A percentile compares a stretch with the other conserved stretches of the same genome.
These are phyloP conservation scores for Castor canadensis DNA, from an alignment of 2,113 vertebrate species.

Conservation along the genomic window DNA sequence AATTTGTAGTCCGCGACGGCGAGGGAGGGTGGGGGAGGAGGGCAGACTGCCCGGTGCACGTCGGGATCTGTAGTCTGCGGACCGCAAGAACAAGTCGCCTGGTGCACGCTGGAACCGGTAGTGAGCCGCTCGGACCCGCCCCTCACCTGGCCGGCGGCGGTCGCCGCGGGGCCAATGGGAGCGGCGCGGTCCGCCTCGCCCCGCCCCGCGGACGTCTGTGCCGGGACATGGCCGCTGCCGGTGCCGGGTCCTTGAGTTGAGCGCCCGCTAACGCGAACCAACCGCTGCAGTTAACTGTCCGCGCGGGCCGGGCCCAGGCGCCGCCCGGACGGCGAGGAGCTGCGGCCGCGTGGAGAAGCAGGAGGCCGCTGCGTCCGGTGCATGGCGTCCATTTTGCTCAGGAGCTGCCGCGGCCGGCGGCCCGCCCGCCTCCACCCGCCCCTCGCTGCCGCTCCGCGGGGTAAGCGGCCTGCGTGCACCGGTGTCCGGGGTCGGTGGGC, in stretches of 20 bases:
- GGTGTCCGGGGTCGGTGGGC: background rate
- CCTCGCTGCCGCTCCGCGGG: background rate
- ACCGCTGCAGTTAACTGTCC: background rate
- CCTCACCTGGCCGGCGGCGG: background rate
- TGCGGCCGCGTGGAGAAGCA: background rate
- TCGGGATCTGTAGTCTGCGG: background rate
- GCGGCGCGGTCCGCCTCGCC: background rate
- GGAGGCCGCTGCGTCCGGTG: background rate
- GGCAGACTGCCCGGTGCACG: background rate
- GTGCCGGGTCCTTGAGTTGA: conserved; percentile 43
- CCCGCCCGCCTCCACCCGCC: conserved; percentile 30
- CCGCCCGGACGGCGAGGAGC: background rate
- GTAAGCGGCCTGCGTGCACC: background rate
- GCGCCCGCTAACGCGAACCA: background rate
- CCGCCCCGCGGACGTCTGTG: conserved; percentile 48
- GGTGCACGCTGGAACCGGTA: background rate
- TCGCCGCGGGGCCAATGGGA: conserved; percentile 62
- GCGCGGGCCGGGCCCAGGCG: background rate
- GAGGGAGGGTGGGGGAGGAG: too few species aligned
- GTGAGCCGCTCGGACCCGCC: background rate
- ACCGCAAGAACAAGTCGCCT: too few species aligned
- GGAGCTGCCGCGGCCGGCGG: conserved; percentile 64
- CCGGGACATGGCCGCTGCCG: conserved; percentile 57
- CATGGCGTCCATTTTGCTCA: conserved; percentile 79
- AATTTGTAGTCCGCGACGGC: too few species aligned